Conservation (phyloP, 2,888 invertebrate genomes). For the Netelia virgata region DNA sequence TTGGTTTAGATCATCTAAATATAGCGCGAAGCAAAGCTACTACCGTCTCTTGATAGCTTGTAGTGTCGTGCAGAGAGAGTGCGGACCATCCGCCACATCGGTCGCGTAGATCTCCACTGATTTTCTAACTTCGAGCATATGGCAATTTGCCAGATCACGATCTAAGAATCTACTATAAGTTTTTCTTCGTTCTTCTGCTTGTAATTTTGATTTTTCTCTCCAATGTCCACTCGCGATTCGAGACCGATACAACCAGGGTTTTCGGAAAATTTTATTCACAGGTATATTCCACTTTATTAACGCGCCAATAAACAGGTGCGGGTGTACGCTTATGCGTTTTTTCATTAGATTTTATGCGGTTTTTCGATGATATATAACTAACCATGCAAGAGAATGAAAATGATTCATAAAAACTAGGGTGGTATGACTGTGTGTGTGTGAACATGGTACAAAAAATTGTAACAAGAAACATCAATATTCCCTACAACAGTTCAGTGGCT, state of each 20-base stretch:
- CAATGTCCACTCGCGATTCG: constrained; percentile 28
- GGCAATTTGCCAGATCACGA: constrained; percentile 80
- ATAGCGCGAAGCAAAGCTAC: constrained; percentile 79
- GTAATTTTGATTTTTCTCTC: constrained; percentile 21
- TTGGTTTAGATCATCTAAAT: constrained; percentile 84
- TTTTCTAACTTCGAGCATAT: constrained; percentile 79
- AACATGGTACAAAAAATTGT: no score
- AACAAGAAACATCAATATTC: no score
- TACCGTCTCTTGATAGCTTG: constrained; percentile 80
- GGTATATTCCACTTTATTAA: constrained; percentile 12
- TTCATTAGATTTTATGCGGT: background rate
- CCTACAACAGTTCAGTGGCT: no score
- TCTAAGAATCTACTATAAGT: constrained; percentile 75
- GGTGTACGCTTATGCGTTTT: background rate
- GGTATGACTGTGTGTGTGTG: no score
- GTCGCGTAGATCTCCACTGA: constrained; percentile 78
- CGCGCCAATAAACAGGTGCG: constrained; percentile 56
- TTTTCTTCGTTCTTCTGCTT: constrained; percentile 24
- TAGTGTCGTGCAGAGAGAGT: constrained; percentile 77
- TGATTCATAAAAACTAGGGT: no score
- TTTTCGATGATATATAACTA: background rate
- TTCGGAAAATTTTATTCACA: constrained; percentile 3
- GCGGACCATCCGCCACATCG: constrained; percentile 77
- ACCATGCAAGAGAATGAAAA: background rate
- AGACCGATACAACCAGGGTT: background rate